A percentile compares a stretch with the other conserved stretches of the same genome.
Evolutionary conservation across 1,140 invertebrate species (phyloP).

Genomic region (Drosophila parvula): DNA sequence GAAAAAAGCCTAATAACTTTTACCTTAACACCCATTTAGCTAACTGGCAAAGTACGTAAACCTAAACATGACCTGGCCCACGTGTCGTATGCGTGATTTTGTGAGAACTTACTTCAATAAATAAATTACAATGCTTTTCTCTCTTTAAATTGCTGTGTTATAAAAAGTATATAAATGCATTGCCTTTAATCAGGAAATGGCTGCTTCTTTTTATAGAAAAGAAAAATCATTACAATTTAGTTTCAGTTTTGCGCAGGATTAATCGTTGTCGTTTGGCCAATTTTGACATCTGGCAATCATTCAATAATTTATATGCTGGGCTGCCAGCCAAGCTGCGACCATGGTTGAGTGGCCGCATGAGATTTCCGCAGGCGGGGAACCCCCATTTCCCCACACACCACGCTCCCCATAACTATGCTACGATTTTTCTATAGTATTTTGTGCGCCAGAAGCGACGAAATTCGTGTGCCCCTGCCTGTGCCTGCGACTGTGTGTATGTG

Average conservation of each 20-base stretch:
- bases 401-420: constrained; percentile 56
- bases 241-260: constrained; percentile 47
- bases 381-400: not conserved
- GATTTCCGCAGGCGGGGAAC: constrained; percentile 26
- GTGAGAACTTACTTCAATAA: too few species aligned
- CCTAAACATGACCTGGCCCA: not conserved
- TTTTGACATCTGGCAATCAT: constrained; percentile 75
- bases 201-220: not conserved
- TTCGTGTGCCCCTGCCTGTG: constrained; percentile 27
- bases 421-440: constrained; percentile 28
- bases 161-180: not conserved
- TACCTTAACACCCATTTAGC: not conserved
- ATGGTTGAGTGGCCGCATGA: constrained; percentile 40
- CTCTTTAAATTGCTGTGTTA: not conserved
- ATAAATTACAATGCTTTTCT: not conserved
- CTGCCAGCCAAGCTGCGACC: constrained; percentile 39
- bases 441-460: constrained; percentile 45
- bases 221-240: constrained; percentile 5
- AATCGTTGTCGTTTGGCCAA: constrained; percentile 61
- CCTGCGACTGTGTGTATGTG: constrained; percentile 20
- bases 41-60: not conserved
- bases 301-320: constrained; percentile 56
- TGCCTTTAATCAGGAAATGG: not conserved
- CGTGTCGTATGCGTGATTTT: constrained; percentile 10
- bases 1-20: not conserved